These are phyloP conservation scores for Campopleginae sp. DNA, from an alignment of 2,888 invertebrate genomes.

Conservation along the genomic window DNA sequence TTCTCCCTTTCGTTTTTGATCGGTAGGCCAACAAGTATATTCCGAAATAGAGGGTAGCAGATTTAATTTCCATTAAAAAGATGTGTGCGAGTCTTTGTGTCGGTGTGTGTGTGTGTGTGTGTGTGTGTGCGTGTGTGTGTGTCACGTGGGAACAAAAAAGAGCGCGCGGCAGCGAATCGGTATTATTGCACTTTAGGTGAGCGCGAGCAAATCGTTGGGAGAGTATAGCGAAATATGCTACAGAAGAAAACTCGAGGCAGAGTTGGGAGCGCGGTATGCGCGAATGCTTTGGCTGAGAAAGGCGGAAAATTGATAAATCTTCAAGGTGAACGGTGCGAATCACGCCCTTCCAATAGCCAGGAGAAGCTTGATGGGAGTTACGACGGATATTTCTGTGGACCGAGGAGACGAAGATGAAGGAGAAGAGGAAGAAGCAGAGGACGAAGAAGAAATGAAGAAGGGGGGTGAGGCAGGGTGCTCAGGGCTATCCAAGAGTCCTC, in stretches of 20 bases:
- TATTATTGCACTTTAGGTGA: constrained; percentile 57
- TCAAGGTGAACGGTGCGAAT: neutral
- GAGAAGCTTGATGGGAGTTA: constrained; percentile 70
- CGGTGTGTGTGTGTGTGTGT: constrained; percentile 36
- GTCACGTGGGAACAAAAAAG: constrained; percentile 17
- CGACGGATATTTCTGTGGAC: constrained; percentile 50
- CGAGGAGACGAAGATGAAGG: constrained; percentile 39
- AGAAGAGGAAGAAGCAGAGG: constrained; percentile 17
- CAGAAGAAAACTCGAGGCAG: neutral
- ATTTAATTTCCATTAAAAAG: constrained; percentile 69
- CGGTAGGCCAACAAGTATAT: constrained; percentile 66
- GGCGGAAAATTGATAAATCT: neutral
- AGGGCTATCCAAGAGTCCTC: constrained; percentile 79
- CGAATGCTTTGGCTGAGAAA: neutral
- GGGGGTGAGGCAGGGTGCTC: constrained; percentile 74
- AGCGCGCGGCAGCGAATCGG: constrained; percentile 38
- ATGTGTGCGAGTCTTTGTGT: constrained; percentile 40
- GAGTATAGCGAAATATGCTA: constrained; percentile 27
- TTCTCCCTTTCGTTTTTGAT: constrained; percentile 45
- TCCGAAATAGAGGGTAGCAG: constrained; percentile 63
- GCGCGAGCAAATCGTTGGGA: constrained; percentile 53
- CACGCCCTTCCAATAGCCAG: constrained; percentile 25
- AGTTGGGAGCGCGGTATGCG: neutral
- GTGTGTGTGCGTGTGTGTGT: neutral
- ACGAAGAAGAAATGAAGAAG: constrained; percentile 42